These are phyloP conservation scores for Luperina nickerlii DNA, from an alignment of 2,888 invertebrate genomes.

Conservation along the genomic window DNA sequence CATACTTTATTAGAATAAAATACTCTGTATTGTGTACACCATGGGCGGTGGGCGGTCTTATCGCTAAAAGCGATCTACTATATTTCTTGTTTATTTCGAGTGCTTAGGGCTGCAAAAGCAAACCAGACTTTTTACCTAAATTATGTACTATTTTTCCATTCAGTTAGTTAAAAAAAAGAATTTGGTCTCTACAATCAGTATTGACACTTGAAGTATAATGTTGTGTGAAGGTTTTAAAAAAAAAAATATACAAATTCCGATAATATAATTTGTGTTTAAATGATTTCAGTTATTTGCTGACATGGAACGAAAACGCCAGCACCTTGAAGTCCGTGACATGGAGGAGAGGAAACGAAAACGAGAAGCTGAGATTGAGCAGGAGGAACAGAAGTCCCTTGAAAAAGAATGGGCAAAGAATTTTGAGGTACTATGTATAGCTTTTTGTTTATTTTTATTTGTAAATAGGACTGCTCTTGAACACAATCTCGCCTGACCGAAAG, in stretches of 20 bases:
- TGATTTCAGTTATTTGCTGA: slow-evolving; percentile 94
- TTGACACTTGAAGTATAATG: background rate
- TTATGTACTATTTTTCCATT: background rate
- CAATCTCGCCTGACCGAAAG: background rate
- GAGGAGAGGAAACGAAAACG: slow-evolving; percentile 98
- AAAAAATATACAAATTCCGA: background rate
- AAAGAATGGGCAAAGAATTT: slow-evolving; percentile 99
- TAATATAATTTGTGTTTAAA: background rate
- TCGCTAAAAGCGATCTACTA: background rate
- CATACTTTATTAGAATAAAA: no score
- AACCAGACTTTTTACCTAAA: background rate
- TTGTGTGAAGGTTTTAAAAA: no score
- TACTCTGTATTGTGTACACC: no score
- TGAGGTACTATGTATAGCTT: slow-evolving; percentile 92
- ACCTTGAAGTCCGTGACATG: slow-evolving; percentile 96
- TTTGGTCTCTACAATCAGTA: background rate
- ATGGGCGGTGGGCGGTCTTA: background rate
- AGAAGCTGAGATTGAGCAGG: slow-evolving; percentile 97
- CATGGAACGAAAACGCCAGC: slow-evolving; percentile 97
- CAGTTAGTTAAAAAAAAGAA: background rate
- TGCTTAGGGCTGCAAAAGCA: background rate
- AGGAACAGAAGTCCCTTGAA: slow-evolving; percentile 96
- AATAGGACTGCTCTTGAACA: no score
- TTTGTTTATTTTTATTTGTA: background rate
- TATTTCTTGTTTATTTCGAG: background rate